Evolutionary conservation across 2,888 invertebrate genomes (phyloP), one percentile per base, ranked within the genome.

Genomic region (Sipunculus nudus): DNA sequence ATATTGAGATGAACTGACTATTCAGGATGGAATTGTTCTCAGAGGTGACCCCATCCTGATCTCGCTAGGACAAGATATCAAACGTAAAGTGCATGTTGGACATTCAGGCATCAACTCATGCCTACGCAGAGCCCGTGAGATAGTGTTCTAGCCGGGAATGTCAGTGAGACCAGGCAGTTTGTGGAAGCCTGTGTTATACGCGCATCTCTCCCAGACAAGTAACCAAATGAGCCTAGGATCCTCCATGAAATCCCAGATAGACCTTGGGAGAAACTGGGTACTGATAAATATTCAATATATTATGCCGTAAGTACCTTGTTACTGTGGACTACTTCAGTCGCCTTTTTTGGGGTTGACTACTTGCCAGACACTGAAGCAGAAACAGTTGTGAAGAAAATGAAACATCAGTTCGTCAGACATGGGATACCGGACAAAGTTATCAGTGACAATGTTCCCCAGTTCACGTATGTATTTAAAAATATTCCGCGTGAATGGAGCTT

Each of bases 361-460:
- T 39, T 68, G 35, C 57, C 48, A 8, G 56, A 61, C 31, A 65
- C 61, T 4, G 40, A 38, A 32, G 29, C 57, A 35, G 43, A 38
- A 16, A 50, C 54, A 28, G 64, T 71, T 23, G 62, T 60, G 21
- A 43, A 46, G 13, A 55, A 54, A 3, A 13, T 61, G 25, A 63
- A 61, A 41, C 32, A 10, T 5, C 29, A 53, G 10, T 61, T 69
- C 41, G 40, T 59, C 4, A 28, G 59, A 38, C 40, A 58, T 57
- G 61, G 69, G 8, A 58, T 66, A 10, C 53, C 53, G 19, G 47
- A 50, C 10, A 54, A 49, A 23, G 23, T 70, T 3, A 28, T 61
- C 13, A 62, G 58, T 28, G 61, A 72, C 47, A 68, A 63, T 58
- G 65, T 61, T 25, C 60, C 64, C n/a, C 55, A 66, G 23, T 63